Conservation (phyloP, 2,797 vertebrate genomes). For the Melanogrammus aeglefinus region DNA sequence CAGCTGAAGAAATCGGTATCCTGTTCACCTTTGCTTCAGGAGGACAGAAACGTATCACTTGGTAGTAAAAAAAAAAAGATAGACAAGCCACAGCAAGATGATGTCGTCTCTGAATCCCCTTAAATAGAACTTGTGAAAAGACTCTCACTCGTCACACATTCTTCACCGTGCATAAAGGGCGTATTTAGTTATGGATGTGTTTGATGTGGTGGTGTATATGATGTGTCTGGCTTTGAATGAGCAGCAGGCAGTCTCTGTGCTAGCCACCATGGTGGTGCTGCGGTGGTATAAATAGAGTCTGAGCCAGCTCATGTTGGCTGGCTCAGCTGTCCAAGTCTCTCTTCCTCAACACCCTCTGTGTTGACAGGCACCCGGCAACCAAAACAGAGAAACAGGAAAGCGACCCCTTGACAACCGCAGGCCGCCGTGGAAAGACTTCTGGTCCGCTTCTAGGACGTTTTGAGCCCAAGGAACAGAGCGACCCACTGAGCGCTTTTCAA, state of each 20-base stretch:
- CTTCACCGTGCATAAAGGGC: constrained; percentile 8
- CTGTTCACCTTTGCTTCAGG: neutral
- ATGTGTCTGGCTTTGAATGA: constrained; percentile 54
- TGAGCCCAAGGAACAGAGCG: neutral
- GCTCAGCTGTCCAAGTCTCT: constrained; percentile 71
- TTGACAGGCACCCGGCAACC: constrained; percentile 46
- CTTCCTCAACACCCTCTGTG: constrained; percentile 49
- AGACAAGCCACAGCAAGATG: neutral
- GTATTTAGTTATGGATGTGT: constrained; percentile 15
- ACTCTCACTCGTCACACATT: constrained; percentile 7
- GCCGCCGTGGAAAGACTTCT: neutral
- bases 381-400: constrained; percentile 1
- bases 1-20: neutral
- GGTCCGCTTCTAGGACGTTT: neutral
- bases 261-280: constrained; percentile 26
- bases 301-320: neutral
- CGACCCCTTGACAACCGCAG: neutral
- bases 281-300: constrained; percentile 63
- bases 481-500: neutral
- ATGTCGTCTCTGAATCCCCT: neutral
- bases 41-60: neutral
- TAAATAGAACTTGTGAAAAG: constrained; percentile 7
- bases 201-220: constrained; percentile 41
- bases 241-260: constrained; percentile 20
- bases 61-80: neutral